These are phyloP conservation scores for Orestias chungarensis DNA, from an alignment of 2,797 vertebrate species.

Conservation along the genomic window DNA sequence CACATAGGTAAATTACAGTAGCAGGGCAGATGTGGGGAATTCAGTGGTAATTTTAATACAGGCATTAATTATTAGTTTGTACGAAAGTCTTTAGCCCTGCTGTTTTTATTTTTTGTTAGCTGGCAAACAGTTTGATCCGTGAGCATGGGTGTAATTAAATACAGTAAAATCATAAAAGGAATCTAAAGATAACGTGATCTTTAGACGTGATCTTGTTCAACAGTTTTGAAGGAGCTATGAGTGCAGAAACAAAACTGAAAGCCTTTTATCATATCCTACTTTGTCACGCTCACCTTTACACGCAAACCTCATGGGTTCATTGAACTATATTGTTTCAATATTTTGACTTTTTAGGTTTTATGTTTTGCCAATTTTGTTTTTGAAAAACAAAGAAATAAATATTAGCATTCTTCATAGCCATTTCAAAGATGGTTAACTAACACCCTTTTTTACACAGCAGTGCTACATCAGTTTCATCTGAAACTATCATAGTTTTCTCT, in stretches of 20 bases:
- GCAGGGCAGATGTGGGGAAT: background rate
- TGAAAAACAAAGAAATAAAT: background rate
- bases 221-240: background rate
- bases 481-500: background rate
- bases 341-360: background rate
- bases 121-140: background rate
- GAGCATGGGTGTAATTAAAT: background rate
- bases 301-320: background rate
- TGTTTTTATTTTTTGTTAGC: background rate
- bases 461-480: background rate
- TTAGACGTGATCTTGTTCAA: background rate
- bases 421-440: background rate
- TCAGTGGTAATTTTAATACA: background rate
- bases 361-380: background rate
- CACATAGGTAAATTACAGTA: constrained; percentile 1
- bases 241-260: constrained; percentile 28
- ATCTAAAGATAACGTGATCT: background rate
- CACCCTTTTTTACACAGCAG: background rate
- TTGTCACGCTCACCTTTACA: background rate
- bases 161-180: background rate
- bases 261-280: background rate
- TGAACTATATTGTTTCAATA: background rate
- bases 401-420: background rate
- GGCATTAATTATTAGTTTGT: background rate
- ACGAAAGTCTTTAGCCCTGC: background rate